Evolutionary conservation across 1,140 invertebrate genomes (phyloP), one percentile per base, ranked within the genome.

Genomic region (Euwallacea fornicatus): DNA sequence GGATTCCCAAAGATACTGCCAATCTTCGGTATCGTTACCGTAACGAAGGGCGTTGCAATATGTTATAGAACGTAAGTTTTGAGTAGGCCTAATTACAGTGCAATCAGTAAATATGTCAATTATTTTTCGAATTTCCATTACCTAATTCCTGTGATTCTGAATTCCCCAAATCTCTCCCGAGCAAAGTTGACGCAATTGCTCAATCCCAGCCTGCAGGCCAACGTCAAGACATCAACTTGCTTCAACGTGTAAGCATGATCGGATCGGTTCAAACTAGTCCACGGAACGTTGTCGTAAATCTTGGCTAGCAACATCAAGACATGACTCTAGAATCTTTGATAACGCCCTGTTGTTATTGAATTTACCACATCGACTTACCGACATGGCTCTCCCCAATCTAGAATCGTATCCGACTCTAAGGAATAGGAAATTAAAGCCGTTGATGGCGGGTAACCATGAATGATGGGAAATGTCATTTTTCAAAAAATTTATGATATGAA

Each of bases 381-480:
- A 47, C 8, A 75, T 67, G 16, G 43, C 46, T 41, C 53, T 53
- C 21, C 67, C 71, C 46, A 75, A 63, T 11, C 11, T 11, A 7
- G 67, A 47, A 41, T 64, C 43, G 6, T 55, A 10, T 16, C 66
- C 68, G 7, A 75, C 53, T 66, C 71, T 58, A 8, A 50, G 80
- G 42, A 84, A 81, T 43, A 88, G 75, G 78, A 81, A 84, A 56
- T 81, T 83, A 13, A 88, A 83, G 15, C 85, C 85, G 33, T 79
- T 82, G 11, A 87, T 82, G 13, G 88, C 88, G 2, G 88, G 80
- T n/a, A 81, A 80, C 90, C 90, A 92, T 4, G 89, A 86, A 50
- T 88, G 82, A 65, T 88, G 88, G 50, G 89, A 84, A 7, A 79
- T 85, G 77, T 91, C 90, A 9, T 84, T 80, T 33, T 80, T 79